A percentile compares a stretch with the other conserved stretches of the same genome.
Evolutionary conservation across 37 sponge, comb jelly and placozoan species (phyloP).

Genomic region (Cladorhizidae sp.): DNA sequence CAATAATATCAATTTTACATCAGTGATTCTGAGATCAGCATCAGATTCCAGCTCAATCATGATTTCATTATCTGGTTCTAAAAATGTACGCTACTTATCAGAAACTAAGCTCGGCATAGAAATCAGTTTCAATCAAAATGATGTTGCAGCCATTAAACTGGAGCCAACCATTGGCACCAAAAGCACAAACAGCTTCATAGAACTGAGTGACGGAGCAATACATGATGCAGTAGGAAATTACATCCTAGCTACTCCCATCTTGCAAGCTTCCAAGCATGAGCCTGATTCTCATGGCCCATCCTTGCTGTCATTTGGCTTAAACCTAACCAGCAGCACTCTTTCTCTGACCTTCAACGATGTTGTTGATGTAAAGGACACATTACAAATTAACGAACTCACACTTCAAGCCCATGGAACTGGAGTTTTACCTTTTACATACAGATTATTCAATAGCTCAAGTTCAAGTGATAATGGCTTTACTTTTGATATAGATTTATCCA

Average conservation of each 20-base stretch:
- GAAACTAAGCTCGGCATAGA: conserved; percentile 27
- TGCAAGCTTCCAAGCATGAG: conserved; percentile 10
- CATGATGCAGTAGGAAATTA: conserved; percentile 46
- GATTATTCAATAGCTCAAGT: conserved; percentile 36
- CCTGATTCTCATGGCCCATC: conserved; percentile 53
- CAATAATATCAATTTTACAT: conserved; percentile 23
- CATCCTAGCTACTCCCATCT: conserved; percentile 10
- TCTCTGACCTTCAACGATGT: conserved; percentile 69
- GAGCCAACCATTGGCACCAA: conserved; percentile 23
- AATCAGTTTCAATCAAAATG: conserved; percentile 39
- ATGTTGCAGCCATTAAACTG: conserved; percentile 59
- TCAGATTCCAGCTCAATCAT: conserved; percentile 14
- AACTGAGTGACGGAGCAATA: conserved; percentile 41
- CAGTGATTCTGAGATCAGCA: conserved; percentile 33
- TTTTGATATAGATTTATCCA: conserved; percentile 31
- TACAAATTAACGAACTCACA: conserved; percentile 43
- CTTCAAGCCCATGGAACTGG: conserved; percentile 54
- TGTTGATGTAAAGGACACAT: conserved; percentile 34
- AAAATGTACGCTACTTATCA: conserved; percentile 28
- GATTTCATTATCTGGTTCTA: conserved; percentile 43
- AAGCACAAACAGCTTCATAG: conserved; percentile 41
- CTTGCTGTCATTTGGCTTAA: conserved; percentile 53
- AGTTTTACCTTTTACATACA: conserved; percentile 31
- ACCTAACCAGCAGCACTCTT: conserved; percentile 68
- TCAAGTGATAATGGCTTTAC: conserved; percentile 43